Conservation (phyloP, 2,888 invertebrate species). For the Anticlea derivata region DNA sequence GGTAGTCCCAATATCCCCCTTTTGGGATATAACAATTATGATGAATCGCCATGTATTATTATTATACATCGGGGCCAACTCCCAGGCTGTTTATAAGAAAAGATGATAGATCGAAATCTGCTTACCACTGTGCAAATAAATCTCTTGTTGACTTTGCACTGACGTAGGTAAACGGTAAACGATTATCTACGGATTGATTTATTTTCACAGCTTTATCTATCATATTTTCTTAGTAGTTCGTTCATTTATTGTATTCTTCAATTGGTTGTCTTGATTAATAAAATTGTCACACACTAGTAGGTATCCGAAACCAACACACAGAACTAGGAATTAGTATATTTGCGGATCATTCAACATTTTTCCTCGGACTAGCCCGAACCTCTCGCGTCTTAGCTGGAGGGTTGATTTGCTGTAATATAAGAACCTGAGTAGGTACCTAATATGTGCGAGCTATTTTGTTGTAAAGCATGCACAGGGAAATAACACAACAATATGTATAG, state of each 20-base stretch:
- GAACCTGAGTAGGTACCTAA: background rate
- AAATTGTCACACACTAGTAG: no score
- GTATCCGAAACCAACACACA: no score
- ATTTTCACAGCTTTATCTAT: slow-evolving; percentile 1
- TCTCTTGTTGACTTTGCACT: background rate
- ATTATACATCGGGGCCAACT: background rate
- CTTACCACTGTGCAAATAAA: slow-evolving; percentile 2
- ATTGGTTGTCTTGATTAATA: background rate
- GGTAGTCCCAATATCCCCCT: no score
- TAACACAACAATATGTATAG: slow-evolving; percentile 29
- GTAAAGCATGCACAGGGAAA: slow-evolving; percentile 34
- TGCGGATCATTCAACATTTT: no score
- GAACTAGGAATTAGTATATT: no score
- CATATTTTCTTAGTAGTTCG: background rate
- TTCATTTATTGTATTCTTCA: background rate
- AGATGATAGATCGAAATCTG: background rate
- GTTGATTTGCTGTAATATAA: no score
- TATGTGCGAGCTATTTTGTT: background rate
- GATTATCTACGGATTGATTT: slow-evolving; percentile 1
- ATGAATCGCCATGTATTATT: no score
- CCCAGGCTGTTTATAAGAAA: background rate
- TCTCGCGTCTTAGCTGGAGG: no score
- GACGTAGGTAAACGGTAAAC: background rate
- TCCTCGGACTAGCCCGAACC: no score
- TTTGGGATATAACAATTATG: no score